These are phyloP conservation scores for Ectropis crepuscularia DNA, from an alignment of 2,888 invertebrate genomes.

Conservation along the genomic window DNA sequence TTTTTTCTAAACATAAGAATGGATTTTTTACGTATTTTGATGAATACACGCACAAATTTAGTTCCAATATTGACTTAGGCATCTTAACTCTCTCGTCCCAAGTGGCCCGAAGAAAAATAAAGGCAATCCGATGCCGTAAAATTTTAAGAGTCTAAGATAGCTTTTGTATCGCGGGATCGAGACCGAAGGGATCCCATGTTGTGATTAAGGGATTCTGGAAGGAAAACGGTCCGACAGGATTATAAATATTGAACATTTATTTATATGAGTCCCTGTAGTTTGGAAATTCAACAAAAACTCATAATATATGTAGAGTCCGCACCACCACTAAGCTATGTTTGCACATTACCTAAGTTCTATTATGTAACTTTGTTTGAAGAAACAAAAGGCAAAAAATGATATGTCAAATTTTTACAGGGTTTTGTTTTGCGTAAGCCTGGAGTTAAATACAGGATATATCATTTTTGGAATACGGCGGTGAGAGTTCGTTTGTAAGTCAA, in stretches of 20 bases:
- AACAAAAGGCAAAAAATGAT: no score
- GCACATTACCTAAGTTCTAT: no score
- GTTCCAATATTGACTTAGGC: slow-evolving; percentile 34
- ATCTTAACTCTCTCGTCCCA: slow-evolving; percentile 30
- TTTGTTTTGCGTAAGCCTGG: no score
- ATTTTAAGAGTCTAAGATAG: slow-evolving; percentile 35
- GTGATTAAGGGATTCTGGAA: slow-evolving; percentile 15
- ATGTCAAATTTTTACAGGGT: no score
- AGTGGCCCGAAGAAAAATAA: slow-evolving; percentile 33
- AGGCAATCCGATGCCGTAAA: slow-evolving; percentile 32
- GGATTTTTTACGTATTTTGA: neutral
- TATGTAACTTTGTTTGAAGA: no score
- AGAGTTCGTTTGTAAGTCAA: no score
- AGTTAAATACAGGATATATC: no score
- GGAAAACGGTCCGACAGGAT: slow-evolving; percentile 9
- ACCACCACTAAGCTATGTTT: no score
- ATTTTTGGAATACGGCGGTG: no score
- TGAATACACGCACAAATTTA: slow-evolving; percentile 23
- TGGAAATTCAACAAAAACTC: neutral
- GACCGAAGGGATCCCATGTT: slow-evolving; percentile 15
- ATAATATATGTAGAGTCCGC: no score
- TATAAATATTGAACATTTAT: slow-evolving; percentile 11
- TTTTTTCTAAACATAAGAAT: neutral
- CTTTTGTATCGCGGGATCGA: slow-evolving; percentile 27
- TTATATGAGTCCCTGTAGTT: neutral